Evolutionary conservation across 2,888 invertebrate species (phyloP).

Genomic region (Endotricha flammealis): DNA sequence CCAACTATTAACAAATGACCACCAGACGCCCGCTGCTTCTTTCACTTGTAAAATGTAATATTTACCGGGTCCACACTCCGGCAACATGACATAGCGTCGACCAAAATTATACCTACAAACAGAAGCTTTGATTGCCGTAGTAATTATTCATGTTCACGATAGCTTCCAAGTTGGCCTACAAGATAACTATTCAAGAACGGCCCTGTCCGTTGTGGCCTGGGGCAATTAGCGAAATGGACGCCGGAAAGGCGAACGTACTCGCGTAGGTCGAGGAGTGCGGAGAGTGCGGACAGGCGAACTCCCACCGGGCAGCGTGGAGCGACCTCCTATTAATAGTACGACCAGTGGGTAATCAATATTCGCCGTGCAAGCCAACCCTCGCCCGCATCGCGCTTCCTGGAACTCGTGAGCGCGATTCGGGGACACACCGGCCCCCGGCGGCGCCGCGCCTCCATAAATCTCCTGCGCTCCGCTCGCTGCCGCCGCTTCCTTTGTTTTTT

Average conservation of each 20-base stretch:
- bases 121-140: conserved; percentile 7
- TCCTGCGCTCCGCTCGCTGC: conserved; percentile 21
- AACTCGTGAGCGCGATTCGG: conserved; percentile 41
- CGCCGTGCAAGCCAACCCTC: conserved; percentile 50
- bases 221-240: conserved; percentile 64
- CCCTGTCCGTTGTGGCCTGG: conserved; percentile 28
- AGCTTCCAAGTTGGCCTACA: conserved; percentile 7
- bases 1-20: neutral
- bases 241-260: conserved; percentile 46
- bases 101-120: neutral
- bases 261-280: conserved; percentile 28
- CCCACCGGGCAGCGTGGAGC: conserved; percentile 33
- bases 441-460: conserved; percentile 65
- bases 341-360: conserved; percentile 64
- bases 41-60: neutral
- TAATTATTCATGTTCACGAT: conserved; percentile 11
- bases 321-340: conserved; percentile 63
- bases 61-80: neutral
- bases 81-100: neutral
- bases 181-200: conserved; percentile 17
- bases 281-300: conserved; percentile 30
- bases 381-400: conserved; percentile 62
- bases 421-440: conserved; percentile 50
- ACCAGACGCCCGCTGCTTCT: neutral
- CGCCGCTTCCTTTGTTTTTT: conserved; percentile 63